These are phyloP conservation scores for Volucella bombylans DNA, from an alignment of 2,888 invertebrate species.

Conservation along the genomic window DNA sequence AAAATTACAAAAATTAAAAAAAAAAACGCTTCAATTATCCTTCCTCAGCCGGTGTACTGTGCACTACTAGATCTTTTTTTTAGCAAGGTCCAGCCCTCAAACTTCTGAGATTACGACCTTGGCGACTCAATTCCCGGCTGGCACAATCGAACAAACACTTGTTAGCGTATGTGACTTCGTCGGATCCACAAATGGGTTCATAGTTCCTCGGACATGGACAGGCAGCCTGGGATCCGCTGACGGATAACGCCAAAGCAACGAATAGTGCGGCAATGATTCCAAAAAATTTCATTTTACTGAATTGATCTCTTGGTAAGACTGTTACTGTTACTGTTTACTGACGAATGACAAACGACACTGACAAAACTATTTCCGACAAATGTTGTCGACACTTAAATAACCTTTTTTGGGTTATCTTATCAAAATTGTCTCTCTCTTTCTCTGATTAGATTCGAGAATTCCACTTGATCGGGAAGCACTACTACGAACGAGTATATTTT, in stretches of 20 bases:
- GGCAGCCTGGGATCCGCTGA: constrained; percentile 38
- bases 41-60: background rate
- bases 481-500: too few relatives aligned
- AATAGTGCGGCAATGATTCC: constrained; percentile 66
- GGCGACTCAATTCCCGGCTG: constrained; percentile 73
- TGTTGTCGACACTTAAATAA: background rate
- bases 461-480: too few relatives aligned
- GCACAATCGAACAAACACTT: constrained; percentile 78
- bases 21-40: too few relatives aligned
- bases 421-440: background rate
- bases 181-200: constrained; percentile 78
- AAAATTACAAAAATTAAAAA: too few relatives aligned
- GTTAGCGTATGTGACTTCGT: constrained; percentile 78
- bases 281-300: constrained; percentile 63
- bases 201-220: constrained; percentile 79
- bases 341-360: background rate
- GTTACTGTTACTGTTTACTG: background rate
- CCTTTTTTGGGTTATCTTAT: constrained; percentile 6
- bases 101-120: constrained; percentile 77
- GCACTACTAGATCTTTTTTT: background rate
- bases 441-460: too few relatives aligned
- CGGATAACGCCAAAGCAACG: constrained; percentile 72
- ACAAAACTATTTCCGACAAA: too few relatives aligned
- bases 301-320: background rate
- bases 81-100: constrained; percentile 77